These are phyloP conservation scores for Oopsacas minuta DNA, from an alignment of 37 sponge, comb jelly and placozoan genomes.

Conservation along the genomic window DNA sequence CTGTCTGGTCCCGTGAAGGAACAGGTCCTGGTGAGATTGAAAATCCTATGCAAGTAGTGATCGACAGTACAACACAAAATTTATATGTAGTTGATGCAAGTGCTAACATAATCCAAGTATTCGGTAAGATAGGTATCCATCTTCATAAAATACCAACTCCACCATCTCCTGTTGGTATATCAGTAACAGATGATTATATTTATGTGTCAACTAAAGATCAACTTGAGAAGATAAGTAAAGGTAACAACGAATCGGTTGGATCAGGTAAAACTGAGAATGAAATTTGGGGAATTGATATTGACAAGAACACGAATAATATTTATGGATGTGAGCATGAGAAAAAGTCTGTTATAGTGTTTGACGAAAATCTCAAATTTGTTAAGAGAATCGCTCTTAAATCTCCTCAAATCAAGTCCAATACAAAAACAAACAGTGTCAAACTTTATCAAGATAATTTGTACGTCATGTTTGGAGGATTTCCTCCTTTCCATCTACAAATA, in stretches of 20 bases:
- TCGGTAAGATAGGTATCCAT: background rate
- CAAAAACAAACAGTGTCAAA: background rate
- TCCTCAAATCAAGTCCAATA: background rate
- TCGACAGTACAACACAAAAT: background rate
- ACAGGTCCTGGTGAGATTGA: background rate
- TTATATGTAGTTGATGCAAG: background rate
- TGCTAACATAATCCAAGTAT: background rate
- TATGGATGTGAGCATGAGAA: background rate
- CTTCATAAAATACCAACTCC: background rate
- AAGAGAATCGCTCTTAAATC: background rate
- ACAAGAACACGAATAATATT: background rate
- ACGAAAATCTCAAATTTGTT: background rate
- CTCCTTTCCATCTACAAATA: slow-evolving; percentile 5
- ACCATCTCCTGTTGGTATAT: background rate
- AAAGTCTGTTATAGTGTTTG: background rate
- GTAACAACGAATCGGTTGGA: background rate
- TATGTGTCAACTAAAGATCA: background rate
- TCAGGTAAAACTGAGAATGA: background rate
- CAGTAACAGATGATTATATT: background rate
- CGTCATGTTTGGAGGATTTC: background rate
- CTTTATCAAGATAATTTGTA: background rate
- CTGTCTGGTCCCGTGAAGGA: slow-evolving; percentile 6
- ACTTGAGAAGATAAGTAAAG: background rate
- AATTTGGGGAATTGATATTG: background rate
- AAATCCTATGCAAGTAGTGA: background rate